Evolutionary conservation across 2,888 invertebrate species (phyloP), one percentile per base, ranked within the genome.

Genomic region (Acanthopleura granulata): DNA sequence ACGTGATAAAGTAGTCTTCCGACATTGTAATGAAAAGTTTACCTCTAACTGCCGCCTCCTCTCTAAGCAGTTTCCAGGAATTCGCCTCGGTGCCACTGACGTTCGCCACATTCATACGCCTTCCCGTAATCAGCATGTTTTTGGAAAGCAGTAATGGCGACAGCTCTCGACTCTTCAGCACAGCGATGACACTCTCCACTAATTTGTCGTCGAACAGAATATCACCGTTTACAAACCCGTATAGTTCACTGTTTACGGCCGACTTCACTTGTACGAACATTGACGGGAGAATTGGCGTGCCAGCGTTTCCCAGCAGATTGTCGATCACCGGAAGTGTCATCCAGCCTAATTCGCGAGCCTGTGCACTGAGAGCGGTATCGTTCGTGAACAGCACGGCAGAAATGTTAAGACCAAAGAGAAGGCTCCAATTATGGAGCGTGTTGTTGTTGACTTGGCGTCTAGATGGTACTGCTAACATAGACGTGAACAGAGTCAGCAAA

Each of bases 1-100:
- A 82, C 1, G 86, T 84, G 40, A 87, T 84, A 74, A 87, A 87
- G 73, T 82, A 87, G 75, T 87, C 86, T 73, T 84, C 85, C 0
- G 86, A 85, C 72, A 81, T 82, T 15, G 80, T 80, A 0, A 80
- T 82, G 74, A 87, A 87, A 1, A 85, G 49, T 71, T 79, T 78
- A 1, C 86, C 86, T 27, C 85, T 72, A 27, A 70, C 62, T 61
- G 80, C 80, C 0, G 83, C 81, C 30, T 81, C 76, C 29, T 73
- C 71, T 9, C 74, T 70, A 16, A 85, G 76, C 30, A 78, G 79
- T 11, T 70, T 62, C 73, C 81, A 82, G 9, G 79, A 73, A 16
- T 76, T 74, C 0, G 80, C 80, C 69, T 86, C 86, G 0, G 30
- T 61, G 25, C 74, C 70, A 12, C 82, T 84, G 3, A 86, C 83